These are phyloP conservation scores for Ephestia elutella DNA, from an alignment of 1,140 invertebrate species.

Conservation along the genomic window DNA sequence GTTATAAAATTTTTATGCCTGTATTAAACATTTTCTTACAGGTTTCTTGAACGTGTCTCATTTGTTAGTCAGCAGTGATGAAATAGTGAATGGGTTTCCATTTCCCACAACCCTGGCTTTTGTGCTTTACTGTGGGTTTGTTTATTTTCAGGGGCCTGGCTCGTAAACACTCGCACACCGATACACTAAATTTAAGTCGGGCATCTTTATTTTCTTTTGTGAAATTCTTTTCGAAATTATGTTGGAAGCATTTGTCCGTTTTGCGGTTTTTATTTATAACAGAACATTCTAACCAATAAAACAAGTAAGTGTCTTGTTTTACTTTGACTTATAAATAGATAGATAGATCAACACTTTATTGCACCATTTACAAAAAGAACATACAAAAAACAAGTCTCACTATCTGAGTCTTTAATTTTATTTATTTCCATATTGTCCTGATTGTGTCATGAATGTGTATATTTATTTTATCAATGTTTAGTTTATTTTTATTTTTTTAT, in stretches of 20 bases:
- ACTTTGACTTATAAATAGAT: too few relatives aligned
- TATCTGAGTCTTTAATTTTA: too few relatives aligned
- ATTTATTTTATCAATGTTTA: too few relatives aligned
- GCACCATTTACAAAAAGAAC: too few relatives aligned
- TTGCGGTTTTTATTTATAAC: not conserved
- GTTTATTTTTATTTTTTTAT: too few relatives aligned
- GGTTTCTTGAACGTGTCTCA: not conserved
- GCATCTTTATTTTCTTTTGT: slow-evolving; percentile 57
- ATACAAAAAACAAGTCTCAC: too few relatives aligned
- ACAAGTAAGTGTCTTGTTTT: not conserved
- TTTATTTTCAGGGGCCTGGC: slow-evolving; percentile 60
- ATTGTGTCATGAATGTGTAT: too few relatives aligned
- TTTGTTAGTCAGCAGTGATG: slow-evolving; percentile 24
- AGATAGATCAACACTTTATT: too few relatives aligned
- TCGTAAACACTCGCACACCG: slow-evolving; percentile 66
- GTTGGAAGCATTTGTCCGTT: not conserved
- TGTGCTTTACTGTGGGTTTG: slow-evolving; percentile 60
- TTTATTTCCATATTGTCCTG: too few relatives aligned
- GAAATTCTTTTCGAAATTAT: slow-evolving; percentile 38
- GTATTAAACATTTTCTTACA: not conserved
- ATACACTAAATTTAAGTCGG: slow-evolving; percentile 64
- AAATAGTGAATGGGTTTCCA: slow-evolving; percentile 48
- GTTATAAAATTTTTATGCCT: too few relatives aligned
- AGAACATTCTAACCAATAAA: too few relatives aligned
- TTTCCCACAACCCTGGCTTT: slow-evolving; percentile 53